Evolutionary conservation across 2,797 vertebrate species (phyloP), one percentile per base, ranked within the genome.

Genomic region (Erpetoichthys calabaricus): DNA sequence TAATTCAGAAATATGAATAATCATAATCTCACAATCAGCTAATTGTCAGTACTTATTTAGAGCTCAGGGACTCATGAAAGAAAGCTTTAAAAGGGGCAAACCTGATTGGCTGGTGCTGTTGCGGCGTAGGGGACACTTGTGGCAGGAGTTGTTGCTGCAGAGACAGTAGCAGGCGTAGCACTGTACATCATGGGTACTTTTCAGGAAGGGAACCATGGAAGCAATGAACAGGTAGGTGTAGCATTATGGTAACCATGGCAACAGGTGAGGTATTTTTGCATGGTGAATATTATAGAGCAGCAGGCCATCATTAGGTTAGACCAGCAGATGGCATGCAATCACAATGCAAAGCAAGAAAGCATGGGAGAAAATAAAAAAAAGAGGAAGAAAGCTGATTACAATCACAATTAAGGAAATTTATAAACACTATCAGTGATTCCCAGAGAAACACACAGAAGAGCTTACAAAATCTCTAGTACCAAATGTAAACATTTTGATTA

Each of bases 51-150:
- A 90, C 87, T 90, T 86, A 90, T 90, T 91, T 88, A 87, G 86
- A 91, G 89, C 89, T 91, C 70, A 64, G 86, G 89, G 89, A 88
- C 90, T 86, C 77, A 89, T 88, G 90, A 96, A 88, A 94, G 90
- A 94, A 95, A 94, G 94, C 94, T 94, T 91, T 95, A 97, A 96
- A 98, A 98, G 91, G 91, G 94, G 93, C 95, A 98, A 98, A 99
- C 95, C 95, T 99, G 95, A 97, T 97, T 99, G 92, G 92, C 92
- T 95, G 93, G 87, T 88, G 94, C 92, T 92, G 94, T 88, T 92
- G 94, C 90, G 88, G 95, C 94, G 94, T 97, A 99, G 93, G 94
- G 90, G 85, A 94, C 90, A 93, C 95, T 97, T 95, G 94, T 90
- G 94, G 94, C 91, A 91, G 94, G 92, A 94, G 94, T 87, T 90